phyloP scores from a whole-genome alignment of 1,140 invertebrate species.

The Scaptomyza hsui region DNA sequence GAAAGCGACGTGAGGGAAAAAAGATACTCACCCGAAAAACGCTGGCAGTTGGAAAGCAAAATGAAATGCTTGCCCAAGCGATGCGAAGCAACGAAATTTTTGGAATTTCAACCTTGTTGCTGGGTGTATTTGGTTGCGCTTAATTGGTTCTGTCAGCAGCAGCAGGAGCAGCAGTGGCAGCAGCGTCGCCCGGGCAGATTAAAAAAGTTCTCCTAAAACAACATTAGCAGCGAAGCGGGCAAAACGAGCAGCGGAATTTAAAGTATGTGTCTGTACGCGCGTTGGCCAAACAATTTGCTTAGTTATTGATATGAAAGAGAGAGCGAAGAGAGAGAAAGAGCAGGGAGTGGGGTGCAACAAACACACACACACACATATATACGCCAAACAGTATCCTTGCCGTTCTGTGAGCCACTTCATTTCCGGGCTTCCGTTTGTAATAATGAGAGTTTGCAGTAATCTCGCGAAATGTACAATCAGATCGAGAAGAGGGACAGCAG shows the following conservation, averaged over 20 bases:
- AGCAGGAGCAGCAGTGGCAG: slow-evolving; percentile 42
- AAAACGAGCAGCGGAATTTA: slow-evolving; percentile 64
- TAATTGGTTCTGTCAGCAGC: slow-evolving; percentile 81
- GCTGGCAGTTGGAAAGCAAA: slow-evolving; percentile 30
- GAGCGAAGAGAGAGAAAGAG: not conserved
- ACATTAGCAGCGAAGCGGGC: slow-evolving; percentile 63
- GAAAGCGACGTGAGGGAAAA: not conserved
- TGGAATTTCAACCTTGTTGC: slow-evolving; percentile 69
- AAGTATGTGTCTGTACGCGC: slow-evolving; percentile 66
- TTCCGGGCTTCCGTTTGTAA: slow-evolving; percentile 81
- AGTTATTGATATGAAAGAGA: slow-evolving; percentile 74
- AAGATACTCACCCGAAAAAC: not conserved
- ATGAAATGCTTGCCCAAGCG: slow-evolving; percentile 46
- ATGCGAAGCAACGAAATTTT: slow-evolving; percentile 45
- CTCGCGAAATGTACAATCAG: slow-evolving; percentile 75
- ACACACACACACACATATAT: not conserved
- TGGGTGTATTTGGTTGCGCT: slow-evolving; percentile 73
- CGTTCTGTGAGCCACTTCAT: slow-evolving; percentile 66
- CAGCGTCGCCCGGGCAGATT: slow-evolving; percentile 62
- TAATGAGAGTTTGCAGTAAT: slow-evolving; percentile 81
- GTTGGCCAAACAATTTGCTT: slow-evolving; percentile 79
- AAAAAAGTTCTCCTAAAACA: slow-evolving; percentile 81
- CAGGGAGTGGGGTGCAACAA: not conserved
- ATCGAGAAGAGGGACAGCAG: not conserved
- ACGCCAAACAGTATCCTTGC: slow-evolving; percentile 19